phyloP scores from a whole-genome alignment of 2,888 invertebrate species.

The Aromia moschata region DNA sequence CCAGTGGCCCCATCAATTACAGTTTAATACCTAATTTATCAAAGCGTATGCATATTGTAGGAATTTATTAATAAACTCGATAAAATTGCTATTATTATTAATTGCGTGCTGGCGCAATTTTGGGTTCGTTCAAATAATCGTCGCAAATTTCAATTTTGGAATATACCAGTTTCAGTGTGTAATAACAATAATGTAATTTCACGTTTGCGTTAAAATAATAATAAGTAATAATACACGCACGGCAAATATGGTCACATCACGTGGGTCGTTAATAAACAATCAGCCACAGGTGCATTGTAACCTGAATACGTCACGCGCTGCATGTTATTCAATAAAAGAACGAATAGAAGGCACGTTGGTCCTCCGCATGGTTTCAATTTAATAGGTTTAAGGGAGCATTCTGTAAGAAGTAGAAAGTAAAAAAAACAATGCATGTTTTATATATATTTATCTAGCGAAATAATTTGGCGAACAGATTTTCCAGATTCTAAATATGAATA shows the following conservation, averaged over 20 bases:
- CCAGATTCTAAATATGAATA: too few species aligned
- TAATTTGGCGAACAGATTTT: too few species aligned
- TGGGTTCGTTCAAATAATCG: slow-evolving; percentile 16
- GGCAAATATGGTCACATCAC: slow-evolving; percentile 13
- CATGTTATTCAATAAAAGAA: not conserved
- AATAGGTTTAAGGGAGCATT: too few species aligned
- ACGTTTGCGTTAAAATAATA: slow-evolving; percentile 24
- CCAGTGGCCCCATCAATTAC: slow-evolving; percentile 12
- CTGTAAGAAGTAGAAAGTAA: too few species aligned
- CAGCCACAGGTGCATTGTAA: slow-evolving; percentile 20
- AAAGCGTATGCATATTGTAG: not conserved
- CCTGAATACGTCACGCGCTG: slow-evolving; percentile 12
- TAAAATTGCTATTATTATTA: slow-evolving; percentile 22
- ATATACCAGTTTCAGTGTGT: slow-evolving; percentile 4
- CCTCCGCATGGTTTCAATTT: too few species aligned
- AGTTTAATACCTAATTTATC: slow-evolving; percentile 22
- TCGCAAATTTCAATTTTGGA: slow-evolving; percentile 20
- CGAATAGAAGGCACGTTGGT: too few species aligned
- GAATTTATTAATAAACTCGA: slow-evolving; percentile 21
- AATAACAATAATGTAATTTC: slow-evolving; percentile 11
- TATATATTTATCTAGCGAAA: too few species aligned
- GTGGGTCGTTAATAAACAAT: slow-evolving; percentile 18
- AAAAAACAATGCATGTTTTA: too few species aligned
- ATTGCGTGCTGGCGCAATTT: slow-evolving; percentile 17
- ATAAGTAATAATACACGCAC: slow-evolving; percentile 22